Conservation (phyloP, 2,113 vertebrate genomes). For the Aldabrachelys gigantea region DNA sequence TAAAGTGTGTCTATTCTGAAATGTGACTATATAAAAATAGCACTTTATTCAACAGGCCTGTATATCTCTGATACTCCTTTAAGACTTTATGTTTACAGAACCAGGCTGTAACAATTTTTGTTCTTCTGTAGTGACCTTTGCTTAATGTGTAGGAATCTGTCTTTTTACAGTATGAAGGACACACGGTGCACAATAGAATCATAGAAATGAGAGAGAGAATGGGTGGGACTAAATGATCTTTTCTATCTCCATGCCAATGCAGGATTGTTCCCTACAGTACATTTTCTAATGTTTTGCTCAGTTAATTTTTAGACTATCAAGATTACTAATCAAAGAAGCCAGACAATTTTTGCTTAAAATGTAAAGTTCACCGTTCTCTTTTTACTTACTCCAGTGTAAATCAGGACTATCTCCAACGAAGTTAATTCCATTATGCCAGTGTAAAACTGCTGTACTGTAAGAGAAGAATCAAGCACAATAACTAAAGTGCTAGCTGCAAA, state of each 20-base stretch:
- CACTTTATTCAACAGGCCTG: not conserved
- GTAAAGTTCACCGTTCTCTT: not conserved
- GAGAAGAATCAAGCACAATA: not conserved
- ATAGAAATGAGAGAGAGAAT: not conserved
- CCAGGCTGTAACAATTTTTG: not conserved
- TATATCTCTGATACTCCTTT: not conserved
- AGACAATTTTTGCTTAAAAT: not conserved
- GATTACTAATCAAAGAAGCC: not conserved
- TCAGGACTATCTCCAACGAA: not conserved
- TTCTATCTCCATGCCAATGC: not conserved
- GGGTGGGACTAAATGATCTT: not conserved
- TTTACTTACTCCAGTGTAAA: not conserved
- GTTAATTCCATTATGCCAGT: not conserved
- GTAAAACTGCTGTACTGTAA: not conserved
- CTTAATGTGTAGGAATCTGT: not conserved
- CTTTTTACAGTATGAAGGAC: not conserved
- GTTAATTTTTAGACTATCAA: not conserved
- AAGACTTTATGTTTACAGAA: not conserved
- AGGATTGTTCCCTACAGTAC: not conserved
- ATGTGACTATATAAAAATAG: not conserved
- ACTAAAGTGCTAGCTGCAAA: slow-evolving; percentile 1
- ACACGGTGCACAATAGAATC: not conserved
- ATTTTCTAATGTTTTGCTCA: not conserved
- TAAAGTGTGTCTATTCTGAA: not conserved
- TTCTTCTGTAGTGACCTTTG: not conserved